Percentiles rank a stretch among this genome's conserved stretches.
These are phyloP conservation scores for Drosophila ochracea DNA, from an alignment of 2,888 invertebrate species.

Conservation along the genomic window DNA sequence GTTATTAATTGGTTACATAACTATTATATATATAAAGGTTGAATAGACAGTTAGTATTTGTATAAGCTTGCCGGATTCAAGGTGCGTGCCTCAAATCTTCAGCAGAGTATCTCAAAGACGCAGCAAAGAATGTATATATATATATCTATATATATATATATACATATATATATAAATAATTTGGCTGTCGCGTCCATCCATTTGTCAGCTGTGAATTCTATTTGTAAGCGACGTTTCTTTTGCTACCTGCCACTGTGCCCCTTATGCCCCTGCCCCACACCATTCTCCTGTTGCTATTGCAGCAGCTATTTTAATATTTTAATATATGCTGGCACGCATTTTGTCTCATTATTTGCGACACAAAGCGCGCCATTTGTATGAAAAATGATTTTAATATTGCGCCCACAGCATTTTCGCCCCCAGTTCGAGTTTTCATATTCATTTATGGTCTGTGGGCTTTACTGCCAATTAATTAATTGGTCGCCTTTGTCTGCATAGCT, in stretches of 20 bases:
- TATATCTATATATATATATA: conserved; percentile 24
- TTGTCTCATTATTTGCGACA: conserved; percentile 66
- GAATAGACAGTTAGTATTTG: neutral
- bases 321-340: conserved; percentile 69
- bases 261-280: neutral
- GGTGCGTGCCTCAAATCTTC: neutral
- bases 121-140: neutral
- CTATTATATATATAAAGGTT: neutral
- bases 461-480: conserved; percentile 49
- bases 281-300: neutral
- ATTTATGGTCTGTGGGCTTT: conserved; percentile 30
- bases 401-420: conserved; percentile 35
- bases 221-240: conserved; percentile 26
- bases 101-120: neutral
- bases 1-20: neutral
- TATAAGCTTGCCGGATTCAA: neutral
- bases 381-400: conserved; percentile 71
- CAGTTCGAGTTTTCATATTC: conserved; percentile 27
- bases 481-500: conserved; percentile 9
- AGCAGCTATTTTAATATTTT: conserved; percentile 68
- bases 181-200: conserved; percentile 51
- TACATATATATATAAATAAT: conserved; percentile 43
- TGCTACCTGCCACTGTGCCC: conserved; percentile 1
- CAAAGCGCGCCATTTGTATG: conserved; percentile 35
- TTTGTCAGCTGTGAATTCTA: conserved; percentile 59